Evolutionary conservation across 92 coral and sea anemone species (phyloP), one percentile per base, ranked within the genome.

Genomic region (Palythoa grandiflora): DNA sequence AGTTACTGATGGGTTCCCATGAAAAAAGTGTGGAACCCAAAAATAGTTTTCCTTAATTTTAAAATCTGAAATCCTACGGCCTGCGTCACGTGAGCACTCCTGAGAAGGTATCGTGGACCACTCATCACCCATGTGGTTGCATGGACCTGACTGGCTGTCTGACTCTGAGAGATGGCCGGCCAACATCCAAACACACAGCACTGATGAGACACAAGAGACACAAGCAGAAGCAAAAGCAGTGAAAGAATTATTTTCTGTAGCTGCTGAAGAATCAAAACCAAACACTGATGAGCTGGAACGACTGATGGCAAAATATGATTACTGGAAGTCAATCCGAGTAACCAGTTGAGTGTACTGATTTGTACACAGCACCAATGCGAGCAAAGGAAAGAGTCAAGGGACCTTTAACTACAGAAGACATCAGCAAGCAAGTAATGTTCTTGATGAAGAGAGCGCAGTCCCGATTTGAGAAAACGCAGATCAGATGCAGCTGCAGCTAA

Each of bases 101-200:
- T 20, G 91, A 92, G 55, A 92, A 92, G 96, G 93, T 57, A 73
- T 19, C 65, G 88, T 93, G 37, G 55, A 71, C 84, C 78, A 86
- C 51, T 84, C 83, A 53, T 59, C 75, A 74, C 76, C 48, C 76
- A 72, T 93, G 71, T 89, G 96, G 93, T 91, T 93, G 96, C 77
- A 83, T 54, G 96, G 96, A 48, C 94, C 94, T 55, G 89, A 77
- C 71, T 93, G 94, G 96, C 88, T 93, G 44, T 65, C 87, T 38
- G 91, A 93, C 55, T 91, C 88, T 59, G 76, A 36, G 54, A 78
- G 68, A 47, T 93, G 96, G 96, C 93, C 94, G 70, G 73, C 77
- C 17, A 75, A 91, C 85, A 93, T 91, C 44, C 86, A 73, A 47
- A 89, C 93, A 68, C 48, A 65, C 57, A 84, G 75, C 85, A 91